phyloP scores from a whole-genome alignment of 2,888 invertebrate genomes.

The Sinodicranocentrus sp. region DNA sequence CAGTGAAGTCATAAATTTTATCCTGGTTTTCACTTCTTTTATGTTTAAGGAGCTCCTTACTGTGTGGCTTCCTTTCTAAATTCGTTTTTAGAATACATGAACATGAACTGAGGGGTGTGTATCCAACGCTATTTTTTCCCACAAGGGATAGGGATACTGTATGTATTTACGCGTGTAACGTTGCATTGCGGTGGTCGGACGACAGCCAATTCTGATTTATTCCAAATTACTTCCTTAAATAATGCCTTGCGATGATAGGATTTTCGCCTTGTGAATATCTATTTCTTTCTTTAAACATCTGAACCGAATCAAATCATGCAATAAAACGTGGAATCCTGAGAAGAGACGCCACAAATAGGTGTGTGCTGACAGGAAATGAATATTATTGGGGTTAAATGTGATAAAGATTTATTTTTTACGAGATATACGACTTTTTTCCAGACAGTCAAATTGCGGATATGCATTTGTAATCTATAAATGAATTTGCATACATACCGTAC shows the following conservation, averaged over 20 bases:
- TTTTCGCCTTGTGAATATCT: slow-evolving; percentile 13
- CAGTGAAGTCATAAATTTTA: slow-evolving; percentile 40
- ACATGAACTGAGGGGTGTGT: no score
- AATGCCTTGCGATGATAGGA: slow-evolving; percentile 32
- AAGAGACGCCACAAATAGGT: background rate
- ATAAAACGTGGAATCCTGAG: background rate
- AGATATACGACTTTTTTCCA: background rate
- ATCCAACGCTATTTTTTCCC: no score
- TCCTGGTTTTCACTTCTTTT: background rate
- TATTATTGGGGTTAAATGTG: slow-evolving; percentile 29
- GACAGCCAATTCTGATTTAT: slow-evolving; percentile 39
- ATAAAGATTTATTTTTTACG: slow-evolving; percentile 4
- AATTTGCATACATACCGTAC: no score
- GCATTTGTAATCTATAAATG: no score
- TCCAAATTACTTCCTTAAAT: slow-evolving; percentile 39
- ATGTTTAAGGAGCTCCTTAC: background rate
- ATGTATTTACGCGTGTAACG: no score
- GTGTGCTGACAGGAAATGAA: slow-evolving; percentile 30
- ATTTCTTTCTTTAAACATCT: background rate
- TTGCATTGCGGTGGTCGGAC: background rate
- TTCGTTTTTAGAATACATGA: no score
- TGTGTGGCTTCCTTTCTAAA: background rate
- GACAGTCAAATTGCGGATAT: no score
- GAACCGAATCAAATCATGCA: background rate
- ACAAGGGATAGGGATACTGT: no score